Conservation (phyloP, 2,113 vertebrate genomes). For the Myrmophylax atrothorax region DNA sequence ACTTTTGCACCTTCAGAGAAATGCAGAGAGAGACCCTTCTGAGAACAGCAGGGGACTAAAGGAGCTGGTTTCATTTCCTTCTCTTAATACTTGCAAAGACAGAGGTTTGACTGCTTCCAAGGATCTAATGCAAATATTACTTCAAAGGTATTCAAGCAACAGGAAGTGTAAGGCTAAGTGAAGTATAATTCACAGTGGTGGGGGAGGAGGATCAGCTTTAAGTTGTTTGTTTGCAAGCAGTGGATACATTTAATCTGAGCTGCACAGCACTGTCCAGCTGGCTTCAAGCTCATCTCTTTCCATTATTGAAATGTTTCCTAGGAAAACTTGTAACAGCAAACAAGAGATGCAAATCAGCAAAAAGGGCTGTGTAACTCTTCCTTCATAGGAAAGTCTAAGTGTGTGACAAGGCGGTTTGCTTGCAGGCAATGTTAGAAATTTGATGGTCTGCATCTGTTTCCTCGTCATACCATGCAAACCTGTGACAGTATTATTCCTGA, state of each 20-base stretch:
- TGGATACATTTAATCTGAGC: not conserved
- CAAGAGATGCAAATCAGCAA: not conserved
- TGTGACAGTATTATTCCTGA: not conserved
- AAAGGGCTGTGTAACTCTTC: not conserved
- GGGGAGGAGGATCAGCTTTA: not conserved
- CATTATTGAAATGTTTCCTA: not conserved
- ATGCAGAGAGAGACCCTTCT: not conserved
- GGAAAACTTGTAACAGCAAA: not conserved
- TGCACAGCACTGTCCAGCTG: not conserved
- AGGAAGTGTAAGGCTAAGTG: not conserved
- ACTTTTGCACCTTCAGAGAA: not conserved
- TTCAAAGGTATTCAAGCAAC: not conserved
- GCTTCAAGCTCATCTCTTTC: not conserved
- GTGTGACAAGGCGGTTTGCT: not conserved
- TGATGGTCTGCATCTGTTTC: not conserved
- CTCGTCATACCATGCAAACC: not conserved
- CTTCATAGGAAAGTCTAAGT: not conserved
- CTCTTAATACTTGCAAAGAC: not conserved
- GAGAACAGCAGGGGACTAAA: not conserved
- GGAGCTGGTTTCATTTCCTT: not conserved
- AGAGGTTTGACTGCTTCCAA: not conserved
- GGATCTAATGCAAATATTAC: not conserved
- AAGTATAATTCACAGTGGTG: not conserved
- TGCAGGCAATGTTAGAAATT: not conserved
- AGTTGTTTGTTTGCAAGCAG: not conserved